Conservation (phyloP, 1,140 invertebrate genomes). For the Carposina sasakii region DNA sequence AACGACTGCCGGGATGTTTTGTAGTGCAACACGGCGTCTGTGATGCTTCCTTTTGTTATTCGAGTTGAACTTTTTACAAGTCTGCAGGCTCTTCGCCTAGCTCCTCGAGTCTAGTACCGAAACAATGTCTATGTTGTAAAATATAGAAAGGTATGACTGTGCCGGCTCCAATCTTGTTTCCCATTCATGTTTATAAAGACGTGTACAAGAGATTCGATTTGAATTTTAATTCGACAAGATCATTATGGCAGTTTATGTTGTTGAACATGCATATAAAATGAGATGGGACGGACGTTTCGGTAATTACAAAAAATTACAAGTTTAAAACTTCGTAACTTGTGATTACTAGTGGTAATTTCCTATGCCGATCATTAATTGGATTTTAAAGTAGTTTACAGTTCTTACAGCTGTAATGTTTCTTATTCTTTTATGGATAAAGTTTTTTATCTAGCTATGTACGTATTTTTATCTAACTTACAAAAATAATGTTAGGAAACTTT, state of each 20-base stretch:
- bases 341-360: too few relatives aligned
- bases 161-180: too few relatives aligned
- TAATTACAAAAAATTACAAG: neutral
- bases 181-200: too few relatives aligned
- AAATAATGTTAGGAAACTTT: too few relatives aligned
- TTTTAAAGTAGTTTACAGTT: too few relatives aligned
- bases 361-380: too few relatives aligned
- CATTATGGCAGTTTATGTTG: slow-evolving; percentile 17
- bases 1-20: slow-evolving; percentile 32
- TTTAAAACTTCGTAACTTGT: neutral
- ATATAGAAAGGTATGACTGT: slow-evolving; percentile 39
- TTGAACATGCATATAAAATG: slow-evolving; percentile 6
- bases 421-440: too few relatives aligned
- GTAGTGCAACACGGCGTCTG: slow-evolving; percentile 22
- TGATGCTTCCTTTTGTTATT: slow-evolving; percentile 23
- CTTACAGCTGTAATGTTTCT: slow-evolving; percentile 15
- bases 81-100: too few relatives aligned
- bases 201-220: too few relatives aligned
- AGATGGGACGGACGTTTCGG: neutral
- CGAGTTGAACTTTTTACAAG: slow-evolving; percentile 22
- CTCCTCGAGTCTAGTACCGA: too few relatives aligned
- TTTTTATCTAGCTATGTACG: too few relatives aligned
- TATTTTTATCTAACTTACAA: too few relatives aligned
- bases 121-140: slow-evolving; percentile 50
- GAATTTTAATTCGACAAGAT: slow-evolving; percentile 46